These are phyloP conservation scores for Trachelus stipa DNA, from an alignment of 2,888 invertebrate genomes.

Conservation along the genomic window DNA sequence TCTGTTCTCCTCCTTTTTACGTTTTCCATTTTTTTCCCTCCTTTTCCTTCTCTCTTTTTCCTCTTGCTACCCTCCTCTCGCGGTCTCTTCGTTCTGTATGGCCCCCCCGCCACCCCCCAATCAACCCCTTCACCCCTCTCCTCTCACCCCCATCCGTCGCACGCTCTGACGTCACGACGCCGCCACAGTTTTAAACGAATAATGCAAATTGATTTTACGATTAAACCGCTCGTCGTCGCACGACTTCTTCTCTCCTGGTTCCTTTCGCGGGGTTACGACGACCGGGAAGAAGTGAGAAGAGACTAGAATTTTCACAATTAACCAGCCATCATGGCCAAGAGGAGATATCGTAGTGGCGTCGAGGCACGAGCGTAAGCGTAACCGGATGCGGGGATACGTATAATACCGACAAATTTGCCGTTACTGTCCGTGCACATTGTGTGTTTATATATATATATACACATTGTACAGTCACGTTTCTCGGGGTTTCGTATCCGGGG, in stretches of 20 bases:
- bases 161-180: conserved; percentile 51
- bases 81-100: conserved; percentile 62
- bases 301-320: neutral
- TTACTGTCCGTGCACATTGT: neutral
- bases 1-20: conserved; percentile 46
- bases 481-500: neutral
- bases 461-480: neutral
- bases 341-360: neutral
- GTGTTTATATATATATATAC: neutral
- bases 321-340: neutral
- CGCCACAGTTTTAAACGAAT: conserved; percentile 56
- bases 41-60: conserved; percentile 62
- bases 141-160: conserved; percentile 58
- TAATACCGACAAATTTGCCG: conserved; percentile 7
- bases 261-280: neutral
- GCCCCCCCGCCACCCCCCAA: no score
- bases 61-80: conserved; percentile 37
- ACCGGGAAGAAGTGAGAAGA: neutral
- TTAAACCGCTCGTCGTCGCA: conserved; percentile 29
- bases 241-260: conserved; percentile 15
- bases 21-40: conserved; percentile 66
- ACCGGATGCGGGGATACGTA: conserved; percentile 4
- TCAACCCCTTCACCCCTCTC: conserved; percentile 63
- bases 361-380: neutral
- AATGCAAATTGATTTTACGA: conserved; percentile 61